Base-by-base conservation (phyloP, 1,140 invertebrate genomes). In the Diploscapter pachys region DNA sequence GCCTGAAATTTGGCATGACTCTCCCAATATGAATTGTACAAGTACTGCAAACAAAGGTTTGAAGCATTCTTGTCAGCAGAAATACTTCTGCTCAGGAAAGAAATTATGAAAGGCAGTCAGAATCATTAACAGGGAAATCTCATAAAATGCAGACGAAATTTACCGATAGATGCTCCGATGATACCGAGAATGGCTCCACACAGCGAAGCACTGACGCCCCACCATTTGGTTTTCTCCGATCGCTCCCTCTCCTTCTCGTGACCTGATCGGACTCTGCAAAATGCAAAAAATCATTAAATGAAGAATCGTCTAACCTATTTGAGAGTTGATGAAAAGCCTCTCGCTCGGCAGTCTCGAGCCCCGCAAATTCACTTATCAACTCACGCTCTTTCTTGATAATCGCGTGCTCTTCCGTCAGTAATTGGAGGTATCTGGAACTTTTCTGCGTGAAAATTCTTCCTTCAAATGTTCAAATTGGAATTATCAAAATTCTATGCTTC, bases 191-290 rank as follows among this genome's bases (percentile, higher is more conserved):
- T 83, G 52, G 90, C 90, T 48, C 91, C 91, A 62, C 90, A 84
- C 77, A 91, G 87, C 5, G 91, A 91, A 11, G 90, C 91, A 50
- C 91, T 89, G 62, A 92, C 89, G 66, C 90, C 91, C 90, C 91
- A 91, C 81, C 92, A 92, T 85, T 92, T 92, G 68, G 91, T 92
- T 78, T 90, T 88, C 82, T 92, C 91, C 6, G 90, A 90, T 82
- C 91, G 90, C 1, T 90, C 89, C 64, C 91, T 81, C 83, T 92
- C 91, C 75, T 90, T 89, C 81, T 92, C 91, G 81, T 92, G 91
- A 72, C 90, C 90, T 31, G 91, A 88, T 79, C 91, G 89, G 0
- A 79, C 71, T 57, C 72, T 76, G 13, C 52, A 71, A 75, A 61
- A n/a, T 31, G 31, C 31, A n/a, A 5, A 8, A 72, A 50, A 6